Evolutionary conservation across 1,140 invertebrate species (phyloP).

Genomic region (Adoxophyes honmai): DNA sequence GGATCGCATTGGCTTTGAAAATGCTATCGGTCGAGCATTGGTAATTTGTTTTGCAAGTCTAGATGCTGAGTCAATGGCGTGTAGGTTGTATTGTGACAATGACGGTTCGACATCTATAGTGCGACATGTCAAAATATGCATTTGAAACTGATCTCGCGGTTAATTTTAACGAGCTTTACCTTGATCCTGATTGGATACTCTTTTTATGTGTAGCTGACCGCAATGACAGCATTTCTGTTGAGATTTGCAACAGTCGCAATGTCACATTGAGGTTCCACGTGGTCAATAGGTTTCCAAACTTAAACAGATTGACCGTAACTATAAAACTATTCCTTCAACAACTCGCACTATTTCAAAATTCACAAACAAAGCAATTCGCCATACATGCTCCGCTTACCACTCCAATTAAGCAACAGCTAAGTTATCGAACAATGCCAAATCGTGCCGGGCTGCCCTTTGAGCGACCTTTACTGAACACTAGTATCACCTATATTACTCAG

Average conservation of each 20-base stretch:
- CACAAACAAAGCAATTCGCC: neutral
- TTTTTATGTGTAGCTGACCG: no score
- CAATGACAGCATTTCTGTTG: no score
- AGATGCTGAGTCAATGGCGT: neutral
- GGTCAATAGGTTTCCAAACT: no score
- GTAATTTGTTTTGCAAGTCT: neutral
- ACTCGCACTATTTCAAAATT: slow-evolving; percentile 4
- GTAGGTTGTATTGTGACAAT: neutral
- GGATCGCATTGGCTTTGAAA: slow-evolving; percentile 10
- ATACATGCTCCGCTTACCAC: neutral
- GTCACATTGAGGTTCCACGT: no score
- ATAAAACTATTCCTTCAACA: neutral
- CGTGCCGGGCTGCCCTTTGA: slow-evolving; percentile 35
- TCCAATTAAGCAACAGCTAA: slow-evolving; percentile 9
- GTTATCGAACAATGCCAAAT: slow-evolving; percentile 20
- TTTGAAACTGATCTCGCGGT: no score
- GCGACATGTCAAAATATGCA: no score
- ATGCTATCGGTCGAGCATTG: neutral
- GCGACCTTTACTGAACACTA: slow-evolving; percentile 23
- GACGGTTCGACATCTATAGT: neutral
- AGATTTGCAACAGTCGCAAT: no score
- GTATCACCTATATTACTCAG: slow-evolving; percentile 36
- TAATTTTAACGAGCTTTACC: no score
- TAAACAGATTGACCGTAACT: neutral
- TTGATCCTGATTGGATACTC: no score